phyloP scores from a whole-genome alignment of 2,113 vertebrate genomes.

The Carettochelys insculpta region DNA sequence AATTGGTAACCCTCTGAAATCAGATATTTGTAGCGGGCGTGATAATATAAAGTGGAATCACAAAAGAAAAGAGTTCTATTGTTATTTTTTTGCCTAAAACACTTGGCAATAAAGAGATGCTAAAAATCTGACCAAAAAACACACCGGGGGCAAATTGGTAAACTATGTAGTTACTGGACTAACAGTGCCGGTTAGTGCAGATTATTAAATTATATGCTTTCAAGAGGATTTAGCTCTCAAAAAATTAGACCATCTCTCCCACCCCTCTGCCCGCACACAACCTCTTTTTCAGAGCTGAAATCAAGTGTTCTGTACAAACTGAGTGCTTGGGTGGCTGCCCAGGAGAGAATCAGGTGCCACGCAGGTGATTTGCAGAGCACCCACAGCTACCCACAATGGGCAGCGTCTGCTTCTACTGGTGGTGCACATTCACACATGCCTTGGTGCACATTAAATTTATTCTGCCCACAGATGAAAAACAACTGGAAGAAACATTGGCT shows the following conservation, averaged over 20 bases:
- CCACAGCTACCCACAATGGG: too few relatives aligned
- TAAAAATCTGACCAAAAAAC: not conserved
- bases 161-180: not conserved
- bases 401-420: too few relatives aligned
- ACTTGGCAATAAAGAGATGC: not conserved
- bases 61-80: not conserved
- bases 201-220: not conserved
- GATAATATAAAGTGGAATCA: not conserved
- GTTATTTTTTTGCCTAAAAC: not conserved
- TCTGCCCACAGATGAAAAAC: too few relatives aligned
- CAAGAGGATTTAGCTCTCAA: not conserved
- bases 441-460: too few relatives aligned
- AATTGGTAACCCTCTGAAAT: not conserved
- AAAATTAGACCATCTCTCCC: too few relatives aligned
- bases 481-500: too few relatives aligned
- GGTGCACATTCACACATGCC: too few relatives aligned
- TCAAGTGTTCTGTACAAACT: too few relatives aligned
- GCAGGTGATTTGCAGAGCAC: too few relatives aligned
- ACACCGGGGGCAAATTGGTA: not conserved
- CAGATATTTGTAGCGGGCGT: not conserved
- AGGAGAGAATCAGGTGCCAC: too few relatives aligned
- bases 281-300: not conserved
- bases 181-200: not conserved
- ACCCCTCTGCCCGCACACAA: too few relatives aligned
- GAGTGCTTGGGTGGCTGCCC: too few relatives aligned